These are phyloP conservation scores for Styela clava DNA, from an alignment of 23 tunicate genomes.

Conservation along the genomic window DNA sequence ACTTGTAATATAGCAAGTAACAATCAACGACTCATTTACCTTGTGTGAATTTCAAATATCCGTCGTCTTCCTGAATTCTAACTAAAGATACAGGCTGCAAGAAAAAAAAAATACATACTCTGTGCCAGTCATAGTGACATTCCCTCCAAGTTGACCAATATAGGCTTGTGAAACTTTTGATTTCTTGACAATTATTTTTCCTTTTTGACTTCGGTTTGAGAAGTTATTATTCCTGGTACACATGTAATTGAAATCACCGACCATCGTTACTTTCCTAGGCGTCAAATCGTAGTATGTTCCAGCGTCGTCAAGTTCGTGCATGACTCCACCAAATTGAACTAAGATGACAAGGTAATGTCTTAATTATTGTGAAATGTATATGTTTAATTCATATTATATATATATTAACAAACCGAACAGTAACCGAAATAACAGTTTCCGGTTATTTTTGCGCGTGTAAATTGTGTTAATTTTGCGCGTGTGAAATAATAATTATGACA, in stretches of 20 bases:
- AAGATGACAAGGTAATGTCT: neutral
- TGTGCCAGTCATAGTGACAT: constrained; percentile 19
- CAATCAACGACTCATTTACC: no score
- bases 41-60: no score
- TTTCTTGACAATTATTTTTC: constrained; percentile 59
- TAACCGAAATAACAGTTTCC: no score
- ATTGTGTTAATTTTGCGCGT: no score
- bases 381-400: neutral
- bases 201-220: constrained; percentile 94
- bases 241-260: constrained; percentile 82
- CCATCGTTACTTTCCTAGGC: constrained; percentile 60
- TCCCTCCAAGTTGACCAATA: constrained; percentile 51
- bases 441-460: no score
- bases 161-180: constrained; percentile 11
- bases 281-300: constrained; percentile 86
- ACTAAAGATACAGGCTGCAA: no score
- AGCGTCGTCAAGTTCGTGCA: constrained; percentile 88
- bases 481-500: no score
- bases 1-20: no score
- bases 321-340: constrained; percentile 77
- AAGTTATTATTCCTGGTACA: constrained; percentile 94
- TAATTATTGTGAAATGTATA: no score
- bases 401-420: neutral
- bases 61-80: no score
- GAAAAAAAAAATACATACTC: constrained; percentile 17